Base-by-base conservation (phyloP, 2,113 vertebrate species). In the Gopherus evgoodei region DNA sequence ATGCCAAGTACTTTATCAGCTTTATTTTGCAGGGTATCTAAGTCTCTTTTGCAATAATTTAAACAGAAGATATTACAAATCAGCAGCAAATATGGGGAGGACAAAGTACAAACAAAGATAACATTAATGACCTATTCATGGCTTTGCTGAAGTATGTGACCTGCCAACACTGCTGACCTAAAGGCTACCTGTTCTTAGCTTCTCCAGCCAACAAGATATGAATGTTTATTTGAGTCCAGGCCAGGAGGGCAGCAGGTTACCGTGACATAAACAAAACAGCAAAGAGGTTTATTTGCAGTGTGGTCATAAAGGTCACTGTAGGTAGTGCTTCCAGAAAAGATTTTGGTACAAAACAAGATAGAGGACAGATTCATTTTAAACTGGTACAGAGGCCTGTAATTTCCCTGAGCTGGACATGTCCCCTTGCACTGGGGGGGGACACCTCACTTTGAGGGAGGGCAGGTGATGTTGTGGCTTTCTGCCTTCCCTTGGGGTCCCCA, bases 21-120 rank as follows among this genome's bases (percentile, higher is more conserved):
- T 90, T 93, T 90, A n/a, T 44, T 92, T 88, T 82, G 88, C 72
- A 56, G 49, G 89, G 9, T 72, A 87, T 47, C 53, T 93, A 82
- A 94, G 13, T 49, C 93, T 91, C 44, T n/a, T 83, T 91, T 92
- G 65, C 65, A 72, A 72, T 22, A 10, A 80, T 1, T 11, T 90
- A 85, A 88, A 78, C n/a, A 94, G 42, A 76, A 83, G 94, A 87
- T 52, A 94, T 9, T 93, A 86, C 92, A 81, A 75, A 91, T 92
- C 78, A 95, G 22, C 56, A 91, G 86, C 88, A 92, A 92, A 90
- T 86, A 92, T 5, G 0, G 54, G 86, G 38, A 72, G 4, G 84
- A 78, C 75, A 44, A 95, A 90, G 80, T 4, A 17, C 79, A 94
- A 76, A 80, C 49, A 78, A 93, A 76, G n/a, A 76, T 44, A 47